Conservation (phyloP, 2,797 vertebrate species). For the Danio albolineatus region DNA sequence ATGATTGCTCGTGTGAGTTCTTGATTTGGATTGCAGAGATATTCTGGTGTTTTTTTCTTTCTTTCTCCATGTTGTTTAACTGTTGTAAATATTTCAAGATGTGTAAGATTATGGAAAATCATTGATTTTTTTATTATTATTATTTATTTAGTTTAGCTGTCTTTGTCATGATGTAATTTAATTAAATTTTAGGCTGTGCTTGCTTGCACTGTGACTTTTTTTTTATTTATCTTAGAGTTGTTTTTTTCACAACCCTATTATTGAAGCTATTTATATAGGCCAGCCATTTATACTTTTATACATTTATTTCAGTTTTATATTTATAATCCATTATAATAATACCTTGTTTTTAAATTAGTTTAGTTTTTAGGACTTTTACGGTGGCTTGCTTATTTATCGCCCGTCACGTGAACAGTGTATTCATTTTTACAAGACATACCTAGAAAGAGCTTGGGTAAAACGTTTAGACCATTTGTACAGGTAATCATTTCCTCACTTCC, state of each 20-base stretch:
- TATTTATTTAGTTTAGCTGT: conserved; percentile 37
- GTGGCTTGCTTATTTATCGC: neutral
- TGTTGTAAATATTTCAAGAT: conserved; percentile 56
- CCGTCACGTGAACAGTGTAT: neutral
- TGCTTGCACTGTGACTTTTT: too few species aligned
- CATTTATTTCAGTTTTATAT: neutral
- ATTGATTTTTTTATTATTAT: conserved; percentile 4
- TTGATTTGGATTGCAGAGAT: conserved; percentile 50
- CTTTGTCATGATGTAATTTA: too few species aligned
- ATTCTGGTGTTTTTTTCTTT: conserved; percentile 57
- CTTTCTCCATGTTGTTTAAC: conserved; percentile 58
- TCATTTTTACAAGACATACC: neutral
- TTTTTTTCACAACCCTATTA: too few species aligned
- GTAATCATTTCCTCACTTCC: conserved; percentile 63
- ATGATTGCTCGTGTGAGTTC: conserved; percentile 25
- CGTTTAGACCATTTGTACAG: conserved; percentile 63
- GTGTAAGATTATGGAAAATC: conserved; percentile 49
- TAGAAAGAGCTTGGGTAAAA: conserved; percentile 52
- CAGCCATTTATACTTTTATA: neutral
- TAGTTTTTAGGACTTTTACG: neutral
- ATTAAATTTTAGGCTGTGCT: too few species aligned
- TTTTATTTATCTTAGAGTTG: too few species aligned
- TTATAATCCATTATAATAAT: neutral
- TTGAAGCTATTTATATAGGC: too few species aligned
- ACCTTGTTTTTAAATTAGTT: neutral